Evolutionary conservation across 2,888 invertebrate genomes (phyloP).

Genomic region (Stegophylla sp.): DNA sequence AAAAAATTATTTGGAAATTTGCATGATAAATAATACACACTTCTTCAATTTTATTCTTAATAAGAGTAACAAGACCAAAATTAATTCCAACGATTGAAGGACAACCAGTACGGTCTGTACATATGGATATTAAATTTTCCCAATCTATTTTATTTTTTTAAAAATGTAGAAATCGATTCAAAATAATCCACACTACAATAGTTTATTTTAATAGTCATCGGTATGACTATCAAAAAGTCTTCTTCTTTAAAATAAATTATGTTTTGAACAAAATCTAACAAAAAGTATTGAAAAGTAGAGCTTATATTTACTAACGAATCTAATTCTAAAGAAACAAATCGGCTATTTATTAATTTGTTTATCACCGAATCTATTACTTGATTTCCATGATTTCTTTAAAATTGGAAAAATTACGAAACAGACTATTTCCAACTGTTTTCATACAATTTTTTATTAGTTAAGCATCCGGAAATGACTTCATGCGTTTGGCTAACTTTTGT

Average conservation of each 20-base stretch:
- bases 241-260: too few species aligned
- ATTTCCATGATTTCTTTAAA: conserved; percentile 25
- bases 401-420: conserved; percentile 31
- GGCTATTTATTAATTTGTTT: too few species aligned
- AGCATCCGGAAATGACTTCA: conserved; percentile 14
- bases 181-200: background rate
- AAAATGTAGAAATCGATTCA: conserved; percentile 13
- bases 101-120: conserved; percentile 34
- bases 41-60: conserved; percentile 27
- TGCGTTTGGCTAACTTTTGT: conserved; percentile 1
- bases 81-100: conserved; percentile 8
- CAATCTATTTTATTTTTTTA: conserved; percentile 25
- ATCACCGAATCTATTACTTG: conserved; percentile 16
- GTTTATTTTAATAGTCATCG: too few species aligned
- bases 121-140: conserved; percentile 22
- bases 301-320: too few species aligned
- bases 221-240: too few species aligned
- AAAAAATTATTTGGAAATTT: too few species aligned
- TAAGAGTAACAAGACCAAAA: conserved; percentile 6
- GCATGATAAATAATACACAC: background rate
- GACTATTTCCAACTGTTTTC: conserved; percentile 7
- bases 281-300: too few species aligned
- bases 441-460: conserved; percentile 15
- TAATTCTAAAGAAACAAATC: too few species aligned
- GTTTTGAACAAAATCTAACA: too few species aligned